Percentiles rank a stretch among this genome's conserved stretches.
phyloP scores from a whole-genome alignment of 2,113 vertebrate species.

The Sebastes fasciatus region DNA sequence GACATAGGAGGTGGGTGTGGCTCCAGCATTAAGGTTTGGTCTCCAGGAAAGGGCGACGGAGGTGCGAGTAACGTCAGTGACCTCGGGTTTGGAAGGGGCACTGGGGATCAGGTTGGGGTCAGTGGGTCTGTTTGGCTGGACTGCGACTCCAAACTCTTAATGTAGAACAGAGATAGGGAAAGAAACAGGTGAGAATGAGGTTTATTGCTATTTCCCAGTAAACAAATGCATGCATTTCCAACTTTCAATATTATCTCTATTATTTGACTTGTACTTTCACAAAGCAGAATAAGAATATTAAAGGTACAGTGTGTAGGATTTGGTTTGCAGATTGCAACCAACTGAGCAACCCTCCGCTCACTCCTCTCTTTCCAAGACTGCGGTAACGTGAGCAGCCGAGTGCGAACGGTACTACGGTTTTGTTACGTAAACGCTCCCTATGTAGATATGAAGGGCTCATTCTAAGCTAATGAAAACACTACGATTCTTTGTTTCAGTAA shows the following conservation, averaged over 20 bases:
- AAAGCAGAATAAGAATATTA: background rate
- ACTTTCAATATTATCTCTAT: background rate
- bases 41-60: slow-evolving; percentile 94
- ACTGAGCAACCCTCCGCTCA: too few relatives aligned
- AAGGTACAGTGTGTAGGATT: too few relatives aligned
- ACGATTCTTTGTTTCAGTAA: too few relatives aligned
- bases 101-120: slow-evolving; percentile 98
- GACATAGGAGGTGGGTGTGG: slow-evolving; percentile 98
- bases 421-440: too few relatives aligned
- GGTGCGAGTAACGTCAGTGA: slow-evolving; percentile 94
- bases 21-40: slow-evolving; percentile 94
- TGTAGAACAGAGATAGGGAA: slow-evolving; percentile 28
- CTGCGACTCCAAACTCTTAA: slow-evolving; percentile 93
- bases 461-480: too few relatives aligned
- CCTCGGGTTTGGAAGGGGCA: slow-evolving; percentile 94
- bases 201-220: background rate
- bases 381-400: too few relatives aligned
- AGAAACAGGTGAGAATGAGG: background rate
- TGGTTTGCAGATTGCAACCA: too few relatives aligned
- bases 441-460: too few relatives aligned
- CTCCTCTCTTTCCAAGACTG: too few relatives aligned
- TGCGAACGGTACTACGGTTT: too few relatives aligned
- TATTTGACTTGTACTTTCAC: background rate
- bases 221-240: background rate
- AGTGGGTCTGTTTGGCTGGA: slow-evolving; percentile 95